Percentiles rank a stretch among this genome's conserved stretches.
Evolutionary conservation across 2,888 invertebrate genomes (phyloP).

Genomic region (Drosophila lutescens): DNA sequence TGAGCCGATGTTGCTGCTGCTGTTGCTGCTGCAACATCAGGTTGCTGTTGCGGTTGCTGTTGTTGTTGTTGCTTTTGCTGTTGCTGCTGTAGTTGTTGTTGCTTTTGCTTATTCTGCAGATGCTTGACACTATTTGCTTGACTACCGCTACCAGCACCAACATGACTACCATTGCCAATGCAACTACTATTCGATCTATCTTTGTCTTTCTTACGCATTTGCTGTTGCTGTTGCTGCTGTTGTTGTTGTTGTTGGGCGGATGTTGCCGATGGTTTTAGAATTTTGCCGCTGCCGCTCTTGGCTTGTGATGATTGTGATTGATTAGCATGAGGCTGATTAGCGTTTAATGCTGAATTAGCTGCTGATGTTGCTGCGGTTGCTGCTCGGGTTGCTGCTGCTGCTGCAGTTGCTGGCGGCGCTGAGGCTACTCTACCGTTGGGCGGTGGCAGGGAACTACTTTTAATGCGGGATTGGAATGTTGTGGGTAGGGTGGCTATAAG

Average conservation of each 20-base stretch:
- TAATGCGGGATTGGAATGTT: slow-evolving; percentile 89
- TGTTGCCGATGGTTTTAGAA: slow-evolving; percentile 22
- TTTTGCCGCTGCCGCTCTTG: slow-evolving; percentile 58
- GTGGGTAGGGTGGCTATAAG: slow-evolving; percentile 91
- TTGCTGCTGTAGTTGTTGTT: slow-evolving; percentile 67
- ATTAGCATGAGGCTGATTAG: slow-evolving; percentile 77
- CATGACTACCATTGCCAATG: slow-evolving; percentile 66
- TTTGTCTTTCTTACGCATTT: slow-evolving; percentile 83
- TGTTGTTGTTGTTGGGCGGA: slow-evolving; percentile 39
- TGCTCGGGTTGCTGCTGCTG: slow-evolving; percentile 57
- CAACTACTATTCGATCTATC: slow-evolving; percentile 80
- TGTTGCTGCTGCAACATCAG: slow-evolving; percentile 34
- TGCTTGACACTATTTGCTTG: slow-evolving; percentile 74
- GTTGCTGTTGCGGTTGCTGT: slow-evolving; percentile 42
- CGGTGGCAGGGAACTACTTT: slow-evolving; percentile 87
- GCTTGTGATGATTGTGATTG: slow-evolving; percentile 81
- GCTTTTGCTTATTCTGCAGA: slow-evolving; percentile 77
- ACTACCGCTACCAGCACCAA: slow-evolving; percentile 68
- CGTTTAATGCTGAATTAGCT: slow-evolving; percentile 55
- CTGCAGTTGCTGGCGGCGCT: slow-evolving; percentile 71
- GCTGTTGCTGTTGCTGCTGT: slow-evolving; percentile 57
- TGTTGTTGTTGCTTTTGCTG: slow-evolving; percentile 52
- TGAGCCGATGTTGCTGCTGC: slow-evolving; percentile 51
- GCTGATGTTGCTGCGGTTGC: slow-evolving; percentile 51
- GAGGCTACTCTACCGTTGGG: slow-evolving; percentile 84